A percentile compares a stretch with the other conserved stretches of the same genome.
phyloP scores from a whole-genome alignment of 2,113 vertebrate genomes.

The Phyllostomus hastatus region DNA sequence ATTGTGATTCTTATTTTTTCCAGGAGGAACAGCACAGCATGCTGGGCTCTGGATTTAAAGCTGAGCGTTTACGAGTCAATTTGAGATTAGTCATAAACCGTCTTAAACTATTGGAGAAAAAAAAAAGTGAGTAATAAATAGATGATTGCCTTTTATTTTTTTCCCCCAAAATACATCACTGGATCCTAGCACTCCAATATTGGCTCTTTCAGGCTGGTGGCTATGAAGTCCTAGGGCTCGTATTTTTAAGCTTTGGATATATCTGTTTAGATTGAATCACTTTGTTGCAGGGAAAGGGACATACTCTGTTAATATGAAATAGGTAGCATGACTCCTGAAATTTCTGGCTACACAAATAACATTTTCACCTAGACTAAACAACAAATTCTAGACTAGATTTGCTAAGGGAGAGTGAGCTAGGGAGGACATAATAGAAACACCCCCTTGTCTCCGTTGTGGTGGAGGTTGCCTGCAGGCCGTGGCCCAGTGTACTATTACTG shows the following conservation, averaged over 20 bases:
- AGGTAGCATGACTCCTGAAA: not conserved
- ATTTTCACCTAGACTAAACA: not conserved
- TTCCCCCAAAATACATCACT: not conserved
- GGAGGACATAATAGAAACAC: not conserved
- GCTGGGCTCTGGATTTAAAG: slow-evolving; percentile 95
- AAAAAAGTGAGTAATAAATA: slow-evolving; percentile 92
- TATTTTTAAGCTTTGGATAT: not conserved
- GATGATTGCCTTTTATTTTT: not conserved
- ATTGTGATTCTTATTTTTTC: slow-evolving; percentile 20
- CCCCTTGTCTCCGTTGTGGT: slow-evolving; percentile 1
- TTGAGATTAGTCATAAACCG: slow-evolving; percentile 96
- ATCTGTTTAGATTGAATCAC: not conserved
- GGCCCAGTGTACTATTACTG: not conserved
- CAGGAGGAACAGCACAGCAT: slow-evolving; percentile 79
- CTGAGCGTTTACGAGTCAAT: slow-evolving; percentile 95
- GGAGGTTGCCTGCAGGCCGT: not conserved
- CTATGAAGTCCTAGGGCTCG: not conserved
- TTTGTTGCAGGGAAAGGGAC: not conserved
- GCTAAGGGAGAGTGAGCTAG: not conserved
- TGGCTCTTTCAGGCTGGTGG: not conserved
- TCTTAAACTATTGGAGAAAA: slow-evolving; percentile 98
- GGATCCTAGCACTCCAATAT: not conserved
- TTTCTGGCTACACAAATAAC: not conserved
- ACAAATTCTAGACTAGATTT: slow-evolving; percentile 2
- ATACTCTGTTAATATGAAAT: not conserved